Conservation (phyloP, 37 sponge, comb jelly and placozoan species). For the Spongilla lacustris region DNA sequence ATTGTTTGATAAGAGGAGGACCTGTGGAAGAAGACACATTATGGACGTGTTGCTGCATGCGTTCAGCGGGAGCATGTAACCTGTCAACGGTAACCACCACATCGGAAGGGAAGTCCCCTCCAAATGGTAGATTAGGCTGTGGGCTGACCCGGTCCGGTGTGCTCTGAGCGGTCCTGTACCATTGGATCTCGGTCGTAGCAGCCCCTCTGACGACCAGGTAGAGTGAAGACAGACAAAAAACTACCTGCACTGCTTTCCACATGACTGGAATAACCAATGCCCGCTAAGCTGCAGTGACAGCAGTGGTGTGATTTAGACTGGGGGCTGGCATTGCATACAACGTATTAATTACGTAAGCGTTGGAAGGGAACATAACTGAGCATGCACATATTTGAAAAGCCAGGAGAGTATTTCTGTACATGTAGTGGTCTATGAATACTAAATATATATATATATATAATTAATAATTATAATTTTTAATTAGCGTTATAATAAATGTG, state of each 20-base stretch:
- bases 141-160: slow-evolving; percentile 57
- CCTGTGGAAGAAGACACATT: slow-evolving; percentile 16
- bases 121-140: slow-evolving; percentile 39
- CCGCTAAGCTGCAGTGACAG: no score
- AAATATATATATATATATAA: no score
- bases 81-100: slow-evolving; percentile 53
- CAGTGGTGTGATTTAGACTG: no score
- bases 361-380: no score
- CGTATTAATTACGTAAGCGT: no score
- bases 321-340: background rate
- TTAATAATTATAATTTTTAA: no score
- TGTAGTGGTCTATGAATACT: no score
- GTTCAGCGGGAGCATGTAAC: slow-evolving; percentile 6
- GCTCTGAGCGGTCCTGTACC: slow-evolving; percentile 76
- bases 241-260: background rate
- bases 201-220: background rate
- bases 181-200: background rate
- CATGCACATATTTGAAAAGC: no score
- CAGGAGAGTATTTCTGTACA: no score
- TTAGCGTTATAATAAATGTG: no score
- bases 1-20: slow-evolving; percentile 58
- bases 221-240: background rate
- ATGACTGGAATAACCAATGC: no score
- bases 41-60: background rate
- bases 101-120: slow-evolving; percentile 39